Evolutionary conservation across 2,888 invertebrate genomes (phyloP).

Genomic region (Scaptomyza tumidula): DNA sequence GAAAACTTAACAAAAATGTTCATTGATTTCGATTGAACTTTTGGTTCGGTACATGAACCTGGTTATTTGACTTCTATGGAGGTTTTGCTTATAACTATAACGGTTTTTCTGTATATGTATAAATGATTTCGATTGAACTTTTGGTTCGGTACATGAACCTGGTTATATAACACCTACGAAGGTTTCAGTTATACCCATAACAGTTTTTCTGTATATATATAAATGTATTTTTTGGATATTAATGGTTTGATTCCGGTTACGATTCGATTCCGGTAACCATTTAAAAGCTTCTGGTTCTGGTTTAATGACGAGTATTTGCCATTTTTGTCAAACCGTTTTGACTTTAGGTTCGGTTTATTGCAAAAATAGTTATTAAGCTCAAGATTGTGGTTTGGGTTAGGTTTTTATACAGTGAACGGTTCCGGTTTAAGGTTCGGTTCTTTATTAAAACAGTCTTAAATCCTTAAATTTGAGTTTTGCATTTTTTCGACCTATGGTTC

Average conservation of each 20-base stretch:
- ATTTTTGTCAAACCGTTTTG: neutral
- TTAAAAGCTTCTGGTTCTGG: neutral
- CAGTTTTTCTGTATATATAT: too few species aligned
- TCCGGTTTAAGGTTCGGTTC: neutral
- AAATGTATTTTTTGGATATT: too few species aligned
- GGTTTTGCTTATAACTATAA: neutral
- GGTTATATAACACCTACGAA: neutral
- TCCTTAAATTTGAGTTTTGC: too few species aligned
- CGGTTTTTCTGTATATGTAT: too few species aligned
- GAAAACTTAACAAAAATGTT: constrained; percentile 34
- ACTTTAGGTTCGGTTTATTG: neutral
- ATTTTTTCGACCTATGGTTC: too few species aligned
- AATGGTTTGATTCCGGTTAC: too few species aligned
- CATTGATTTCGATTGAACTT: neutral
- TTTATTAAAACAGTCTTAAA: neutral
- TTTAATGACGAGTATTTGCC: neutral
- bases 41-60: neutral
- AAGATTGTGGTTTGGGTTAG: neutral
- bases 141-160: neutral
- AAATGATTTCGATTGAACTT: neutral
- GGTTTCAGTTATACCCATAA: neutral
- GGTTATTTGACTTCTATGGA: neutral
- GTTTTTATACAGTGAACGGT: neutral
- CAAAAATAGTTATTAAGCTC: too few species aligned
- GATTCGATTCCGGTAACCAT: neutral